These are phyloP conservation scores for Callorhinus ursinus DNA, from an alignment of 2,113 vertebrate species.

Conservation along the genomic window DNA sequence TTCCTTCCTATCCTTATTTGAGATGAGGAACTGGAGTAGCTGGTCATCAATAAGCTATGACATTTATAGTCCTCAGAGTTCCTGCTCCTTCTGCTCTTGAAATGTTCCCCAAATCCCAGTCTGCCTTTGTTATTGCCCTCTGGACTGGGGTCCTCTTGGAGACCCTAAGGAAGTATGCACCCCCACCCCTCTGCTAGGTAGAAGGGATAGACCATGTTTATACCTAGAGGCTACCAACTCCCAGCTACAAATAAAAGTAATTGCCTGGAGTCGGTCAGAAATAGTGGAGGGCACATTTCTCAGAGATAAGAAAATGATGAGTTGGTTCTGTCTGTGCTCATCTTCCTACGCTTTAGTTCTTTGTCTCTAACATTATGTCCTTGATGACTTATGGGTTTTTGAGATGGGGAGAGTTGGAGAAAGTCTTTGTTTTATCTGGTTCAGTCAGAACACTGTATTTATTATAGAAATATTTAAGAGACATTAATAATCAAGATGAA, in stretches of 20 bases:
- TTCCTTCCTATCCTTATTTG: constrained; percentile 5
- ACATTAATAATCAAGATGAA: constrained; percentile 82
- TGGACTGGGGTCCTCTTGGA: neutral
- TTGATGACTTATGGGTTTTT: constrained; percentile 59
- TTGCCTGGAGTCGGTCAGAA: constrained; percentile 37
- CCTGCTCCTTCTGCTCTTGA: neutral
- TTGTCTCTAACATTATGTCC: neutral
- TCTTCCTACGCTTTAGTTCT: neutral
- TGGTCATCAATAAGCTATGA: neutral
- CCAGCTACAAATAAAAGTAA: constrained; percentile 66
- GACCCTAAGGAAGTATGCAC: neutral
- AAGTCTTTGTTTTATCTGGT: constrained; percentile 45
- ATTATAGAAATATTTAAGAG: constrained; percentile 82
- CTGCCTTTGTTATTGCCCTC: neutral
- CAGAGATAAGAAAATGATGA: constrained; percentile 41
- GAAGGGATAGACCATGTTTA: neutral
- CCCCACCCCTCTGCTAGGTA: neutral
- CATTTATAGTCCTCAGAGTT: neutral
- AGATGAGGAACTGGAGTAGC: neutral
- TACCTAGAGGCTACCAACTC: neutral
- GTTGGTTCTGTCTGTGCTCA: neutral
- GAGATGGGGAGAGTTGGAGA: constrained; percentile 17
- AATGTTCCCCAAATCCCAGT: neutral
- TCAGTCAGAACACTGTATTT: constrained; percentile 67
- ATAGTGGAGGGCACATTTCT: neutral